Evolutionary conservation across 2,888 invertebrate genomes (phyloP).

Genomic region (Drosophila emarginata): DNA sequence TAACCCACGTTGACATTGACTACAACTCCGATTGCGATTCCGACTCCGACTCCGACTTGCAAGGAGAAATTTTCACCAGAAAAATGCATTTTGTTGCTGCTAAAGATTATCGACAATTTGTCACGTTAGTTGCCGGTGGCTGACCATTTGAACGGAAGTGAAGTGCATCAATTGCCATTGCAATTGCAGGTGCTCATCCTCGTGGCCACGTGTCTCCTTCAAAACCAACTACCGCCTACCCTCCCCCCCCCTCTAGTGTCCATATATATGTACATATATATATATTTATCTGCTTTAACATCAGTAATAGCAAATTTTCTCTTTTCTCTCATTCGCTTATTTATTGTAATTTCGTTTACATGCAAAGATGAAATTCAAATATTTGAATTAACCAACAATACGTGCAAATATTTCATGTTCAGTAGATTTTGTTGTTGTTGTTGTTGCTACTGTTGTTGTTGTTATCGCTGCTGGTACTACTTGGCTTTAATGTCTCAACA

Average conservation of each 20-base stretch:
- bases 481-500: constrained; percentile 25
- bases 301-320: neutral
- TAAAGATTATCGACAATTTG: constrained; percentile 66
- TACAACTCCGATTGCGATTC: constrained; percentile 32
- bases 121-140: constrained; percentile 63
- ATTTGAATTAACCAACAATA: constrained; percentile 36
- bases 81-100: constrained; percentile 56
- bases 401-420: constrained; percentile 47
- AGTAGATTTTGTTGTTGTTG: neutral
- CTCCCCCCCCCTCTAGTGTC: neutral
- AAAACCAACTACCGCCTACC: no score
- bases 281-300: no score
- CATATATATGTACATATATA: neutral
- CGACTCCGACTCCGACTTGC: no score
- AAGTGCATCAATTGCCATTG: constrained; percentile 59
- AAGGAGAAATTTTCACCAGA: constrained; percentile 67
- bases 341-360: constrained; percentile 70
- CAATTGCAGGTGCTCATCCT: constrained; percentile 67
- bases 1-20: constrained; percentile 74
- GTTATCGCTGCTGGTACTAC: constrained; percentile 7
- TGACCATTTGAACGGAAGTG: constrained; percentile 61
- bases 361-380: constrained; percentile 33
- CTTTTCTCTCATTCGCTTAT: constrained; percentile 69
- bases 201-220: constrained; percentile 1
- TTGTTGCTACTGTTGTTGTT: constrained; percentile 9